Percentiles rank a stretch among this genome's conserved stretches.
phyloP scores from a whole-genome alignment of 1,140 invertebrate genomes.

The Oryctes rhinoceros region DNA sequence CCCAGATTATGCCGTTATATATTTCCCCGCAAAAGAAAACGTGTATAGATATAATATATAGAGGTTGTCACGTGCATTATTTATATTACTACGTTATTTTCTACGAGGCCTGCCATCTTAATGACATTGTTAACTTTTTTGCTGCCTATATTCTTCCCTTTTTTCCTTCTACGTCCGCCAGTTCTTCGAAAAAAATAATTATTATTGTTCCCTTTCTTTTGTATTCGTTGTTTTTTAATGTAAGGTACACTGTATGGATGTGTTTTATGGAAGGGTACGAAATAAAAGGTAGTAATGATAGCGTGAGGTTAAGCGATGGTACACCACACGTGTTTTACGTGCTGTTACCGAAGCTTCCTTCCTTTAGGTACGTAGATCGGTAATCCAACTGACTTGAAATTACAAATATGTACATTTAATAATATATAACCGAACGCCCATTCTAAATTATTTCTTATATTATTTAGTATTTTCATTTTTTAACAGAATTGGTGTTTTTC shows the following conservation, averaged over 20 bases:
- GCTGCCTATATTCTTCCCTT: neutral
- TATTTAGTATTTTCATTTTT: no score
- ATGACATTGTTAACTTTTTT: constrained; percentile 56
- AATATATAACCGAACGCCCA: no score
- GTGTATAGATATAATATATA: constrained; percentile 56
- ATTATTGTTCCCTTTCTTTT: constrained; percentile 15
- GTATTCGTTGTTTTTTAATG: constrained; percentile 12
- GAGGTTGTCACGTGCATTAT: constrained; percentile 57
- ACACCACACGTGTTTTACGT: no score
- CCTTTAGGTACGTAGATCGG: no score
- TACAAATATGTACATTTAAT: no score
- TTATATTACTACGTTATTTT: constrained; percentile 55
- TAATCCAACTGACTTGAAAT: no score
- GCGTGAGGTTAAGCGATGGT: neutral
- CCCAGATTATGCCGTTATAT: constrained; percentile 54
- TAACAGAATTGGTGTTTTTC: no score
- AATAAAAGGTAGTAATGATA: neutral
- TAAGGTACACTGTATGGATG: neutral
- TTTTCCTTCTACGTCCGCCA: neutral
- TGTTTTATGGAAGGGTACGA: neutral
- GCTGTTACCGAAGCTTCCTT: no score
- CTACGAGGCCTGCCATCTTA: constrained; percentile 54
- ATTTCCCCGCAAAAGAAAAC: constrained; percentile 51
- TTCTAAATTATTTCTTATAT: no score
- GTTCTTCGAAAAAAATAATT: constrained; percentile 12